Percentiles rank a stretch among this genome's conserved stretches.
Conservation (phyloP, 2,888 invertebrate species). For the Chaitophorus viminalis region DNA sequence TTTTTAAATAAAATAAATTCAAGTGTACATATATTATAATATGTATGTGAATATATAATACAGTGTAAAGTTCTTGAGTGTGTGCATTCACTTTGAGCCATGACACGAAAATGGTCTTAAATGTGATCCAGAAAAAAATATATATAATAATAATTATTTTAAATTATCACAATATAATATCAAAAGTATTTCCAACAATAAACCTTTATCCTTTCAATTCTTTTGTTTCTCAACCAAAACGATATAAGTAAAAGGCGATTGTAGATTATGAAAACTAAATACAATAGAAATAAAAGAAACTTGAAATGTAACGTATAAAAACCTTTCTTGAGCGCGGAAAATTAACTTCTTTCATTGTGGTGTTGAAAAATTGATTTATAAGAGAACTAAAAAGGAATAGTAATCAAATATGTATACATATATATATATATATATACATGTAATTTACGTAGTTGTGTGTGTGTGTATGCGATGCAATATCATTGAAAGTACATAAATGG, state of each 20-base stretch:
- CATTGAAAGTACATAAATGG: background rate
- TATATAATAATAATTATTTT: background rate
- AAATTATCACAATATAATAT: slow-evolving; percentile 30
- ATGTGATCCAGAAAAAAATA: background rate
- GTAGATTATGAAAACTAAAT: slow-evolving; percentile 15
- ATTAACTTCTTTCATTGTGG: background rate
- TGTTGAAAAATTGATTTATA: slow-evolving; percentile 15
- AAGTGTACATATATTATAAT: too few relatives aligned
- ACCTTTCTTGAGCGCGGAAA: slow-evolving; percentile 2
- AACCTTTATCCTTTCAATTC: slow-evolving; percentile 4
- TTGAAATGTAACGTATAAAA: background rate
- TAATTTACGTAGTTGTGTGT: too few relatives aligned
- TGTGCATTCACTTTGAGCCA: too few relatives aligned
- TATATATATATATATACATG: background rate
- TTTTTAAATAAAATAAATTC: too few relatives aligned
- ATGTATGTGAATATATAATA: too few relatives aligned
- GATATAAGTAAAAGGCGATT: slow-evolving; percentile 3
- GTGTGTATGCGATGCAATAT: background rate
- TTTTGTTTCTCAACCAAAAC: slow-evolving; percentile 17
- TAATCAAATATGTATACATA: background rate
- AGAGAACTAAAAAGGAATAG: background rate
- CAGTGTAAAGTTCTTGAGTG: too few relatives aligned
- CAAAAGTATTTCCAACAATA: slow-evolving; percentile 19
- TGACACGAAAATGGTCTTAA: too few relatives aligned
- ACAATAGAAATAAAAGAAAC: slow-evolving; percentile 12